Conservation (phyloP, 37 sponge, comb jelly and placozoan species). For the Ianthella basta region DNA sequence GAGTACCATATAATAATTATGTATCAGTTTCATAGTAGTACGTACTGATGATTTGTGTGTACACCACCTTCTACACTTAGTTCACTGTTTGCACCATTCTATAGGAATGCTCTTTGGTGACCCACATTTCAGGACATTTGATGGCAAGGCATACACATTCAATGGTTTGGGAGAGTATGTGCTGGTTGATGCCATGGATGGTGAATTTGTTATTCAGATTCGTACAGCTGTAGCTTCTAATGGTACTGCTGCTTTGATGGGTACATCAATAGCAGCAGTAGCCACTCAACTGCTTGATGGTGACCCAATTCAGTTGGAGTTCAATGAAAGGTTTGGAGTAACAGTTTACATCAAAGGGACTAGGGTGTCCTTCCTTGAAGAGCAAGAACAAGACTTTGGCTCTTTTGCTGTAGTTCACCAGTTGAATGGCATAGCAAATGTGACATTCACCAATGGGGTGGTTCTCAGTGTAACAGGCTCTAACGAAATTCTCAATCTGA, state of each 20-base stretch:
- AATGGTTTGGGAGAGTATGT: slow-evolving; percentile 36
- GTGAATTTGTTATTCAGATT: not conserved
- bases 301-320: slow-evolving; percentile 16
- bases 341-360: not conserved
- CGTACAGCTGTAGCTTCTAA: slow-evolving; percentile 8
- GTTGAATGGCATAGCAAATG: not conserved
- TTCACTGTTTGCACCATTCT: not conserved
- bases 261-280: slow-evolving; percentile 3
- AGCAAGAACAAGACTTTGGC: slow-evolving; percentile 4
- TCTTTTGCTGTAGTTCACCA: not conserved
- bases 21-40: too few species aligned
- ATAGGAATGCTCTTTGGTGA: slow-evolving; percentile 8
- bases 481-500: slow-evolving; percentile 22
- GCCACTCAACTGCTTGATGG: not conserved
- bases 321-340: slow-evolving; percentile 22
- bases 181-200: slow-evolving; percentile 16
- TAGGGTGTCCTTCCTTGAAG: not conserved
- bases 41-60: too few species aligned
- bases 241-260: not conserved
- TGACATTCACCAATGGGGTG: slow-evolving; percentile 18
- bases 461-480: slow-evolving; percentile 17
- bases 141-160: slow-evolving; percentile 25
- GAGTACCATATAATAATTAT: too few species aligned
- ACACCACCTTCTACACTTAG: too few species aligned
- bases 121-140: slow-evolving; percentile 28